A percentile compares a stretch with the other conserved stretches of the same genome.
Conservation (phyloP, 2,797 vertebrate genomes). For the Ciconia nigra region DNA sequence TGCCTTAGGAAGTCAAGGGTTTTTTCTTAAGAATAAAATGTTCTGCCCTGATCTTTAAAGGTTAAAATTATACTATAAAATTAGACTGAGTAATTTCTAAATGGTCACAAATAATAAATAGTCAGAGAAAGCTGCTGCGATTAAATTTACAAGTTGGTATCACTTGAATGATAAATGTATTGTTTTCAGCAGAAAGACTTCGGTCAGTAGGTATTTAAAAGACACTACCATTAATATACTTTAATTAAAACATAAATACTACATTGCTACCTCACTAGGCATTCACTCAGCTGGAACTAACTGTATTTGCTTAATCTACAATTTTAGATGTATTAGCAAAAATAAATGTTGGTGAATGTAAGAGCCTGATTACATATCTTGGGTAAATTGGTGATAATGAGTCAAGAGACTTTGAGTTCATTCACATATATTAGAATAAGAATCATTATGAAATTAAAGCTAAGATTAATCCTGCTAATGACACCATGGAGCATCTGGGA, state of each 20-base stretch:
- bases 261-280: slow-evolving; percentile 83
- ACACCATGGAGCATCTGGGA: slow-evolving; percentile 95
- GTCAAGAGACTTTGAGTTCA: slow-evolving; percentile 97
- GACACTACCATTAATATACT: slow-evolving; percentile 77
- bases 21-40: slow-evolving; percentile 31
- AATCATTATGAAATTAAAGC: slow-evolving; percentile 99
- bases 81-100: slow-evolving; percentile 49
- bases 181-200: slow-evolving; percentile 69
- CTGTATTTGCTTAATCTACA: slow-evolving; percentile 93
- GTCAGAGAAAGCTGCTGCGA: slow-evolving; percentile 12
- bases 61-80: slow-evolving; percentile 68
- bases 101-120: slow-evolving; percentile 45
- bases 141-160: slow-evolving; percentile 56
- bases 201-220: slow-evolving; percentile 73
- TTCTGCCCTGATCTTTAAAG: slow-evolving; percentile 56
- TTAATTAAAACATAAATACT: slow-evolving; percentile 85
- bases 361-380: slow-evolving; percentile 96
- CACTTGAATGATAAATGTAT: slow-evolving; percentile 31
- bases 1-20: slow-evolving; percentile 14
- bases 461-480: slow-evolving; percentile 99
- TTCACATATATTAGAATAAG: slow-evolving; percentile 99
- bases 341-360: slow-evolving; percentile 97
- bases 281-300: slow-evolving; percentile 92
- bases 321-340: slow-evolving; percentile 95
- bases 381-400: slow-evolving; percentile 99